phyloP scores from a whole-genome alignment of 2,113 vertebrate genomes.

The Scomber japonicus region DNA sequence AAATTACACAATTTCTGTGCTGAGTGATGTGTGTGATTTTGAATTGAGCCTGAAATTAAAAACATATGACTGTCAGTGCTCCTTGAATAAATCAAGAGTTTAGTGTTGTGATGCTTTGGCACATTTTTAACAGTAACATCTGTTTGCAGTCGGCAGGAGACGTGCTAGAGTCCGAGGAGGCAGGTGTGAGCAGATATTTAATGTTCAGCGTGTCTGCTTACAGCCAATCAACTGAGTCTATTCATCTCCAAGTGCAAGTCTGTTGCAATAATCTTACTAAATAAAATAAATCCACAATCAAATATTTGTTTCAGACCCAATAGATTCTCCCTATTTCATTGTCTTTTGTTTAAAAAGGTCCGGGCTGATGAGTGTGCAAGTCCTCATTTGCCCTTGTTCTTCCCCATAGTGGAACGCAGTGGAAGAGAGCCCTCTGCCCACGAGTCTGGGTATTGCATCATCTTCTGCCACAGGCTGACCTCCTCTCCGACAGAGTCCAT shows the following conservation, averaged over 20 bases:
- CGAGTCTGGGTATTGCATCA: conserved; percentile 95
- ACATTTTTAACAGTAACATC: conserved; percentile 26
- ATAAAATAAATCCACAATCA: conserved; percentile 23
- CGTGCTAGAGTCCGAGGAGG: not conserved
- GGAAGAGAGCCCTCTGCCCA: conserved; percentile 96
- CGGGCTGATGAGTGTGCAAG: not conserved
- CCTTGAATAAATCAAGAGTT: conserved; percentile 1
- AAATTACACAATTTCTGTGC: conserved; percentile 6
- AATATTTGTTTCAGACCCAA: conserved; percentile 28
- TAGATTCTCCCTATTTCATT: not conserved
- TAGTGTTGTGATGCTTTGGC: conserved; percentile 43
- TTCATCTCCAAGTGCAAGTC: not conserved
- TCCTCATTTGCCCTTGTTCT: conserved; percentile 84
- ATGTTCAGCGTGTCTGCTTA: conserved; percentile 8
- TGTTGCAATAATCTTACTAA: conserved; percentile 24
- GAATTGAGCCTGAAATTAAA: conserved; percentile 31
- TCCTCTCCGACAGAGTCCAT: conserved; percentile 94
- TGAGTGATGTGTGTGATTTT: conserved; percentile 47
- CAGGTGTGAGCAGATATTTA: conserved; percentile 24
- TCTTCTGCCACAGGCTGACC: conserved; percentile 95
- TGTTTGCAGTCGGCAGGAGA: not conserved
- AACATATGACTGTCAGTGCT: conserved; percentile 18
- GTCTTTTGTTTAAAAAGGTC: not conserved
- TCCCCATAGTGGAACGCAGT: conserved; percentile 93
- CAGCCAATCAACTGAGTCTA: conserved; percentile 12